Base-by-base conservation (phyloP, 2,888 invertebrate species). In the Caenorhabditis macrosperma region DNA sequence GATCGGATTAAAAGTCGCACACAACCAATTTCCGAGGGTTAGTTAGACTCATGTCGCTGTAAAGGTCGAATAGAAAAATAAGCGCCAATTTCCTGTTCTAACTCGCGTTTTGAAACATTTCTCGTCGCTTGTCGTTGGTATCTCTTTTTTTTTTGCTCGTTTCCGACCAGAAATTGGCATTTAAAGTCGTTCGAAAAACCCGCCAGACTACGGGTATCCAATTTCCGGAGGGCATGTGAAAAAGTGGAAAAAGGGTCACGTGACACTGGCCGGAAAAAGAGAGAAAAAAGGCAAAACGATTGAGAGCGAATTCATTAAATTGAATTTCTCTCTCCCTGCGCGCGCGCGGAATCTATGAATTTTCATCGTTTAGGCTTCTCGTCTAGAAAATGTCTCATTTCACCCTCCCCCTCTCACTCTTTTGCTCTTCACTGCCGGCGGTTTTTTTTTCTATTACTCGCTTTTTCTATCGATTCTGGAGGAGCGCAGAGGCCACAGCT, bases 401-500 rank as follows among this genome's bases (percentile, higher is more conserved):
- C 38, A 38, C 30, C 38, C 60, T 41, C 38, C 48, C 33, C n/a
- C n/a, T 41, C 44, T 54, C 54, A 3, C 9, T 26, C 57, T 74
- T 63, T 61, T 48, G 50, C 59, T 38, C 38, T 15, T 12, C 33
- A 10, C 33, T 10, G 6, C 41, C 15, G n/a, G n/a, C n/a, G n/a
- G 33, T 52, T 50, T 61, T 57, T 59, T 41, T 52, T 64, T 28
- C 48, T 50, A 60, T 66, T 71, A 66, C 69, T 68, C 33, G 63
- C 64, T 35, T 67, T 63, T 24, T 63, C 50, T 52, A 72, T 72
- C 72, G 72, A 64, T 72, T 57, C 64, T 64, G 63, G 63, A 17
- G 26, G 24, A 57, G 35, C 48, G 20, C 55, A 63, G 17, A 41
- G 35, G 61, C 55, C 63, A 57, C 55, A 48, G 72, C 72, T 64